phyloP scores from a whole-genome alignment of 1,140 invertebrate genomes.

The Atopsyche davidsoni region DNA sequence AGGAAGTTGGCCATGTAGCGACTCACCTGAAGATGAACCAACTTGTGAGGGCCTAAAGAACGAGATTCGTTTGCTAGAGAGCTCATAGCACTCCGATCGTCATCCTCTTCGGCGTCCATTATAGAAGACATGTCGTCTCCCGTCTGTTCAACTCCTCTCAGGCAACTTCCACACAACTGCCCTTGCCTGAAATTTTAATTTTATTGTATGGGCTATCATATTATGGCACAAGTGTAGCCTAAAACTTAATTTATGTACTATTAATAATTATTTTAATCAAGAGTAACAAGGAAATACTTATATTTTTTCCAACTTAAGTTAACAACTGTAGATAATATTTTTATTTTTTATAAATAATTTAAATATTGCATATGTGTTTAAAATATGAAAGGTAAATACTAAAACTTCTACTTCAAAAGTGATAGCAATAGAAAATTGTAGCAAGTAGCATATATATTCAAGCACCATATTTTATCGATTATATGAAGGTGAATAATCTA shows the following conservation, averaged over 20 bases:
- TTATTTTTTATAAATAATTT: not conserved
- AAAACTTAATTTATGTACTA: not conserved
- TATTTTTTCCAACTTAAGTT: too few species aligned
- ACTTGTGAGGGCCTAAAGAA: slow-evolving; percentile 29
- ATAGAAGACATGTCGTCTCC: slow-evolving; percentile 62
- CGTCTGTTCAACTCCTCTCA: slow-evolving; percentile 58
- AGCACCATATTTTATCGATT: too few species aligned
- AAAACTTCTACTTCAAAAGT: too few species aligned
- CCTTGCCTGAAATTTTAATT: slow-evolving; percentile 66
- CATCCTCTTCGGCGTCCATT: slow-evolving; percentile 64
- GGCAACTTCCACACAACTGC: slow-evolving; percentile 69
- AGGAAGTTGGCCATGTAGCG: slow-evolving; percentile 30
- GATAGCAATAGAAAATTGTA: too few species aligned
- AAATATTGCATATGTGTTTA: slow-evolving; percentile 11
- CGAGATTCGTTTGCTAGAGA: slow-evolving; percentile 50
- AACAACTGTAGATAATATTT: not conserved
- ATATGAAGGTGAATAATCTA: too few species aligned
- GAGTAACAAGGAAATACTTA: too few species aligned
- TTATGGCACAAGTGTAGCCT: too few species aligned
- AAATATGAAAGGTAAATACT: not conserved
- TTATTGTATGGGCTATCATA: too few species aligned
- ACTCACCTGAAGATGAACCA: slow-evolving; percentile 29
- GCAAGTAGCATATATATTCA: too few species aligned
- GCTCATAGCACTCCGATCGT: slow-evolving; percentile 62
- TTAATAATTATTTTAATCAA: slow-evolving; percentile 3